These are phyloP conservation scores for Coracias cyanogaster DNA, from an alignment of 2,797 vertebrate species.

Conservation along the genomic window DNA sequence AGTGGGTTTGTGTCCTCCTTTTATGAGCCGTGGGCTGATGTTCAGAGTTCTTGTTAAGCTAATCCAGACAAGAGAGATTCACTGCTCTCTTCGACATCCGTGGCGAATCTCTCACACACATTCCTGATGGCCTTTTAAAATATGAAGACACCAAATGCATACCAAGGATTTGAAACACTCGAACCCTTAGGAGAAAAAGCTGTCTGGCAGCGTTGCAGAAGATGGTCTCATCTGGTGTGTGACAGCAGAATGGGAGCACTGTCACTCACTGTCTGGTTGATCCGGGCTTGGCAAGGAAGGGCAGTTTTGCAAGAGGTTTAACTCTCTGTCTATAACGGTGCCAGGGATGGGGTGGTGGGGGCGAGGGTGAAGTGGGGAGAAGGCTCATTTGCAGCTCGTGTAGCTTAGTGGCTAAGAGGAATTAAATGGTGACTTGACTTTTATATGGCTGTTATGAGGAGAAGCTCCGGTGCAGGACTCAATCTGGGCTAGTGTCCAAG, in stretches of 20 bases:
- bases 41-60: background rate
- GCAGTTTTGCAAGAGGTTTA: background rate
- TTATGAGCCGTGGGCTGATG: background rate
- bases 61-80: background rate
- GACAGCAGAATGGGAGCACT: background rate
- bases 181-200: background rate
- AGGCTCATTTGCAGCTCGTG: background rate
- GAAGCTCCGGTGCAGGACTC: accelerated
- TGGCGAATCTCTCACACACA: background rate
- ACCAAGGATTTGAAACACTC: background rate
- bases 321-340: accelerated
- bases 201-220: background rate
- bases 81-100: background rate
- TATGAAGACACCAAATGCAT: background rate
- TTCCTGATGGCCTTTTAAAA: background rate
- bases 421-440: background rate
- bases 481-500: accelerated
- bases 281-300: background rate
- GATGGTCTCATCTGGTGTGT: background rate
- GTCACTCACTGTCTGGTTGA: background rate
- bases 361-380: background rate
- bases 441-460: accelerated
- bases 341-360: background rate
- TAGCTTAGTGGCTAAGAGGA: background rate
- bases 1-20: background rate